Evolutionary conservation across 1,140 invertebrate genomes (phyloP).

Genomic region (Caenorhabditis brenneri): DNA sequence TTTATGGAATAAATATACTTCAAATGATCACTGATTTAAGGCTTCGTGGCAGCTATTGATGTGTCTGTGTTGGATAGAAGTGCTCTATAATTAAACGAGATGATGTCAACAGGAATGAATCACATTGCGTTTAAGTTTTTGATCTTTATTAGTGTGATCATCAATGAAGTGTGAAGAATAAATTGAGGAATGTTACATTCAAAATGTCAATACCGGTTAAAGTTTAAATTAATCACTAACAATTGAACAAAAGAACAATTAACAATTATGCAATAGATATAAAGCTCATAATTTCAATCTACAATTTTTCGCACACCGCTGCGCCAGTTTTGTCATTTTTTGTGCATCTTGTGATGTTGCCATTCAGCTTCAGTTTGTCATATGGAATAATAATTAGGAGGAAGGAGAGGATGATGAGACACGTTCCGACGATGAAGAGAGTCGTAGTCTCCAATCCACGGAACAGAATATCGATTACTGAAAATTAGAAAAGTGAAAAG

Average conservation of each 20-base stretch:
- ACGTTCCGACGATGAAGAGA: constrained; percentile 61
- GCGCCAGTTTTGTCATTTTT: neutral
- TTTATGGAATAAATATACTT: too few species aligned
- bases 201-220: neutral
- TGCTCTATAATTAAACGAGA: neutral
- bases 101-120: too few species aligned
- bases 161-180: neutral
- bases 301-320: neutral
- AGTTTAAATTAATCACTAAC: neutral
- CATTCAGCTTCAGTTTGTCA: constrained; percentile 30
- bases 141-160: too few species aligned
- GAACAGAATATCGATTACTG: constrained; percentile 65
- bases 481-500: neutral
- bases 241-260: neutral
- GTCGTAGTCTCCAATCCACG: constrained; percentile 55
- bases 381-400: constrained; percentile 61
- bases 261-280: neutral
- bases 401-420: constrained; percentile 64
- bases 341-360: neutral
- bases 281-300: neutral
- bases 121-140: too few species aligned
- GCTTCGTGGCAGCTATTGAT: neutral
- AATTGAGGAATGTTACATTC: neutral
- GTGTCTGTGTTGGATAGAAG: neutral
- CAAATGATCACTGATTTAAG: too few species aligned